These are phyloP conservation scores for Stercorarius parasiticus DNA, from an alignment of 2,113 vertebrate species.

Conservation along the genomic window DNA sequence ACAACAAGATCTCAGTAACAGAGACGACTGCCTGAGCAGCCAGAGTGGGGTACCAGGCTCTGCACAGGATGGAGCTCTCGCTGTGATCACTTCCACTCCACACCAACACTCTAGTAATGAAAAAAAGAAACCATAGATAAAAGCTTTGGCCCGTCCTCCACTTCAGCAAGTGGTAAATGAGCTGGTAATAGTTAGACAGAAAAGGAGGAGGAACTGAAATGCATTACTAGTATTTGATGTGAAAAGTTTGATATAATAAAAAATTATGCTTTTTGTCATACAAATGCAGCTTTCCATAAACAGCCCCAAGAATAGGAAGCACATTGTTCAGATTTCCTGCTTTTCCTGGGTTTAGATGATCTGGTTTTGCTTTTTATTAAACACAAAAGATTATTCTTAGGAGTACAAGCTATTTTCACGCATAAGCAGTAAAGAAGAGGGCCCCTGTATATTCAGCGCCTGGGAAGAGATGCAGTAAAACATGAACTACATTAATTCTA, in stretches of 20 bases:
- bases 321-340: constrained; percentile 30
- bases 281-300: constrained; percentile 26
- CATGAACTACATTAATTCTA: background rate
- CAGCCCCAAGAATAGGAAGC: constrained; percentile 2
- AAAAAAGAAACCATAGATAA: background rate
- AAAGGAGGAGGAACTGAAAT: constrained; percentile 15
- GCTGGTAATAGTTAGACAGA: constrained; percentile 23
- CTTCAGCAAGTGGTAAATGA: background rate
- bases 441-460: background rate
- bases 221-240: constrained; percentile 14
- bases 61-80: background rate
- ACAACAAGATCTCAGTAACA: background rate
- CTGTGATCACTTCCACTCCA: background rate
- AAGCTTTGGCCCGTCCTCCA: background rate
- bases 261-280: constrained; percentile 34
- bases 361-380: constrained; percentile 64
- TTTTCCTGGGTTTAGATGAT: background rate
- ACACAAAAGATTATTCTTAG: constrained; percentile 11
- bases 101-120: background rate
- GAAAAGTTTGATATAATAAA: constrained; percentile 39
- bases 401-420: constrained; percentile 12
- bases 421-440: constrained; percentile 3
- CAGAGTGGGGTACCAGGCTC: background rate
- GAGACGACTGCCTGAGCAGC: background rate
- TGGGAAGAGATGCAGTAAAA: background rate